A percentile compares a stretch with the other conserved stretches of the same genome.
Conservation (phyloP, 2,113 vertebrate species). For the Istiophorus platypterus region DNA sequence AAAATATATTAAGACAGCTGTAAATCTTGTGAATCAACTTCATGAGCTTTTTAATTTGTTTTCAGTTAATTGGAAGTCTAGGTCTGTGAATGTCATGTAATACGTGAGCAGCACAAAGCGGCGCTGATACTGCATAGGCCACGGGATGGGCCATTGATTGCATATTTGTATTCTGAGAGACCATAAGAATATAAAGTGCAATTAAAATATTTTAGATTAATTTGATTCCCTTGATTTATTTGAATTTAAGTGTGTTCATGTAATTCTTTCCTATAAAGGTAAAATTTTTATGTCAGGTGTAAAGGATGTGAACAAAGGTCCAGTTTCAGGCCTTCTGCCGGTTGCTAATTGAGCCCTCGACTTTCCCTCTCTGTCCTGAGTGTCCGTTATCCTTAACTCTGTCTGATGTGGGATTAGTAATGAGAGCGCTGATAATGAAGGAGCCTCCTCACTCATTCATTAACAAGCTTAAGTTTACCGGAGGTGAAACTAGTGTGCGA, state of each 20-base stretch:
- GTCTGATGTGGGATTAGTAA: constrained; percentile 71
- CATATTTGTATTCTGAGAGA: neutral
- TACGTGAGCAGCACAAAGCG: neutral
- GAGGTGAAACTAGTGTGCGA: constrained; percentile 32
- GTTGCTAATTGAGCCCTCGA: constrained; percentile 49
- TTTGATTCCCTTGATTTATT: constrained; percentile 7
- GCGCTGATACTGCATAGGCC: neutral
- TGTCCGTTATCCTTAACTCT: constrained; percentile 26
- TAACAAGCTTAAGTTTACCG: constrained; percentile 58
- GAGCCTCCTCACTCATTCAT: constrained; percentile 53
- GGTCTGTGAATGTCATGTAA: neutral
- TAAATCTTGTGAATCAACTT: too few species aligned
- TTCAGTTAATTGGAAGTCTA: neutral
- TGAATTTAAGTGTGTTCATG: neutral
- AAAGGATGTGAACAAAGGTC: constrained; percentile 15
- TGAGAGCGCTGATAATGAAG: constrained; percentile 42
- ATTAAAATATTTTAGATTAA: neutral
- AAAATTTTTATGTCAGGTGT: neutral
- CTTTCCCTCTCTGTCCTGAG: constrained; percentile 57
- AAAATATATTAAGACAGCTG: neutral
- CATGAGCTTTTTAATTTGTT: neutral
- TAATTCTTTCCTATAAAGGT: neutral
- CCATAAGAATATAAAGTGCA: neutral
- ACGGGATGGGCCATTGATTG: neutral
- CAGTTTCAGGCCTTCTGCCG: constrained; percentile 30